Percentiles rank a stretch among this genome's conserved stretches.
phyloP scores from a whole-genome alignment of 2,113 vertebrate genomes.

The Paradisaea rubra region DNA sequence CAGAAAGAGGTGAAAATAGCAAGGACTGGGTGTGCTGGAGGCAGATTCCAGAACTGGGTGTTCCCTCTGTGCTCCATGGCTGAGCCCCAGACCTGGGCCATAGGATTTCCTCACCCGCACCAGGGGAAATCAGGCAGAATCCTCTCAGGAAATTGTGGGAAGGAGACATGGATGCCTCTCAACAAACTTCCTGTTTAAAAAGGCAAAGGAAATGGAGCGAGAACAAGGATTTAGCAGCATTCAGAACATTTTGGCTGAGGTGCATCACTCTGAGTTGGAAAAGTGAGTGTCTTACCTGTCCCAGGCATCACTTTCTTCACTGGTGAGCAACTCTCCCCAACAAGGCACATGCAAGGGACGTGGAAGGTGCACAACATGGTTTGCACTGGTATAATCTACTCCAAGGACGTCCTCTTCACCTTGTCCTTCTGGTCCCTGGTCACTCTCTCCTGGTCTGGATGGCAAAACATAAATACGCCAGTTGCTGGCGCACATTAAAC shows the following conservation, averaged over 20 bases:
- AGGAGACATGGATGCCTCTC: background rate
- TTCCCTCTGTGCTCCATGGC: background rate
- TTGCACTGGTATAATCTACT: accelerated
- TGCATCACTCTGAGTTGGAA: background rate
- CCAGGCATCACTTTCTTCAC: background rate
- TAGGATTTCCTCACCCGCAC: background rate
- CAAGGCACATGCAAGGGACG: background rate
- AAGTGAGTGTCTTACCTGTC: background rate
- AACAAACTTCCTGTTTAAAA: background rate
- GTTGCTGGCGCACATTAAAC: background rate
- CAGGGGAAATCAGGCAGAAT: background rate
- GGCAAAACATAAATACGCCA: background rate
- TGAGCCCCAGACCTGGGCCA: accelerated
- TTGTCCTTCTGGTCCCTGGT: background rate
- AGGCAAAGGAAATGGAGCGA: background rate
- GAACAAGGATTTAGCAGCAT: background rate
- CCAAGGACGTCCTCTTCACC: background rate
- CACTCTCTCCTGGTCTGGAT: background rate
- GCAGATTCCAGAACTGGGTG: background rate
- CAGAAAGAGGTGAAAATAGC: background rate
- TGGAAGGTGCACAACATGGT: accelerated
- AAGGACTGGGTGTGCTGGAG: background rate
- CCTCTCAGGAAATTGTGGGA: background rate
- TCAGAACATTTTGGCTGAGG: background rate
- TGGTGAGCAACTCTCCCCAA: background rate